A percentile compares a stretch with the other conserved stretches of the same genome.
phyloP scores from a whole-genome alignment of 2,113 vertebrate genomes.

The Gymnogyps californianus region DNA sequence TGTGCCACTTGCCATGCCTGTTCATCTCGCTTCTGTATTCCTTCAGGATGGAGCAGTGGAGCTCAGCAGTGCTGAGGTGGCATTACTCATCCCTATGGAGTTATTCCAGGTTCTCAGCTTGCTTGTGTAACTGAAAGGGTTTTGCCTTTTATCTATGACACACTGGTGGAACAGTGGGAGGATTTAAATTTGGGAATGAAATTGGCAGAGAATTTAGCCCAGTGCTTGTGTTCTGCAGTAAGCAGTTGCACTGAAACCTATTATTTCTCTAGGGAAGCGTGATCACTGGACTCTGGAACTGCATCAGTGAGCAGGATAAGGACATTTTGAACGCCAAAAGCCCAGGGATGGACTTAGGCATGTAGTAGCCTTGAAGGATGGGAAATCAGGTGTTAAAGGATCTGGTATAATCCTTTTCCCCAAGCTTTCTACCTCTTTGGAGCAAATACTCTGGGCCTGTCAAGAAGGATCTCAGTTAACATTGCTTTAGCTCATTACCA shows the following conservation, averaged over 20 bases:
- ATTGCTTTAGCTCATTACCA: neutral
- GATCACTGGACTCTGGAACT: neutral
- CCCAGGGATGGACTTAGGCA: neutral
- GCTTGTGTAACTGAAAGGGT: neutral
- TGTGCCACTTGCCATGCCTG: neutral
- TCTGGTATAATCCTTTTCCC: neutral
- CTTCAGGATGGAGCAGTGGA: neutral
- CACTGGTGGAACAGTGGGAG: neutral
- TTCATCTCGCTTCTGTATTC: accelerated
- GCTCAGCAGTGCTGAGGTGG: neutral
- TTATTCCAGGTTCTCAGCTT: neutral
- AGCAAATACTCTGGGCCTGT: too few relatives aligned
- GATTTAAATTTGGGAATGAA: neutral
- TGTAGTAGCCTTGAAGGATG: neutral
- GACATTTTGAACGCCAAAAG: neutral
- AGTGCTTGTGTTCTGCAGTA: neutral
- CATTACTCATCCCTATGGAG: neutral
- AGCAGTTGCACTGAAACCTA: neutral
- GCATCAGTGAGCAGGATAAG: neutral
- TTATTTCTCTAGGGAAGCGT: neutral
- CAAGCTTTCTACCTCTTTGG: neutral
- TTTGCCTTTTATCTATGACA: neutral
- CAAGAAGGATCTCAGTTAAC: neutral
- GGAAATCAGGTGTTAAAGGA: neutral
- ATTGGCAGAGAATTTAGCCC: neutral